phyloP scores from a whole-genome alignment of 2,888 invertebrate species.

The Agrotis puta region DNA sequence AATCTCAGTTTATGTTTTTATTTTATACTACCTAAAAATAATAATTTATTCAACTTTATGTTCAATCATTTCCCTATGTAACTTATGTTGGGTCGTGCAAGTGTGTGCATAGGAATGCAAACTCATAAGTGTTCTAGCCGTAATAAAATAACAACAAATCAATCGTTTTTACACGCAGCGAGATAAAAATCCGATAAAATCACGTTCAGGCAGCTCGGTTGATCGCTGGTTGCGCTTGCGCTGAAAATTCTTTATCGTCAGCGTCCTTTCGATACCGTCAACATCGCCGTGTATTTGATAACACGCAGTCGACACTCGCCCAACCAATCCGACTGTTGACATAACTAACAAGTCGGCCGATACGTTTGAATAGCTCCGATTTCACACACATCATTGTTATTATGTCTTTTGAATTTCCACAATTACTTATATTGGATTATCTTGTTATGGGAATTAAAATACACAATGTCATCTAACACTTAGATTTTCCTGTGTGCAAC shows the following conservation, averaged over 20 bases:
- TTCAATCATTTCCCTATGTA: conserved; percentile 12
- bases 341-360: conserved; percentile 73
- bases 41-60: background rate
- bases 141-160: conserved; percentile 70
- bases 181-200: conserved; percentile 87
- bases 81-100: conserved; percentile 38
- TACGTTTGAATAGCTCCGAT: conserved; percentile 74
- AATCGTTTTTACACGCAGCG: conserved; percentile 66
- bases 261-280: conserved; percentile 75
- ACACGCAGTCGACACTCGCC: conserved; percentile 71
- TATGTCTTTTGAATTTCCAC: conserved; percentile 47
- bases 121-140: conserved; percentile 45
- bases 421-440: conserved; percentile 45
- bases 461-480: conserved; percentile 50
- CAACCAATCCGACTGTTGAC: conserved; percentile 79
- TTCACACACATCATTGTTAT: conserved; percentile 74
- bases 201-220: conserved; percentile 72
- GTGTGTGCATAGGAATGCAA: conserved; percentile 59
- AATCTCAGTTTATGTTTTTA: background rate
- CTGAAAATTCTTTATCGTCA: conserved; percentile 78
- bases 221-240: conserved; percentile 55
- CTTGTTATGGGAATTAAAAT: conserved; percentile 38
- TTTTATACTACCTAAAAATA: background rate
- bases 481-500: conserved; percentile 37
- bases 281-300: conserved; percentile 85